Conservation (phyloP, 1,140 invertebrate species). For the Micrasema minimum region DNA sequence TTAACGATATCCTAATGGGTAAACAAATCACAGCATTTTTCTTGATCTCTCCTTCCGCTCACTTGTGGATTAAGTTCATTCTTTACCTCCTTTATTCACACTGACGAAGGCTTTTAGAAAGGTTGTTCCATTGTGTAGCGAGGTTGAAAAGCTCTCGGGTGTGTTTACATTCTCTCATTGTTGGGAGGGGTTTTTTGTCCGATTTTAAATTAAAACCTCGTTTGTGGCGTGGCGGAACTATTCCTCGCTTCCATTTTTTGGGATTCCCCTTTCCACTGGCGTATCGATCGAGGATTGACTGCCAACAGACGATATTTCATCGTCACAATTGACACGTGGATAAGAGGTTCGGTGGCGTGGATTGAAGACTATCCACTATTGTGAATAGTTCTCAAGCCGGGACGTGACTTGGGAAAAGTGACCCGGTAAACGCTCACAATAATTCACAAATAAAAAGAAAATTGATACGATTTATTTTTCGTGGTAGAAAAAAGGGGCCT, state of each 20-base stretch:
- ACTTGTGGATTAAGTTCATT: too few species aligned
- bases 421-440: too few species aligned
- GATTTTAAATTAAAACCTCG: slow-evolving; percentile 42
- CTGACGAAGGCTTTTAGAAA: too few species aligned
- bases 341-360: not conserved
- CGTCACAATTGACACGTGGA: slow-evolving; percentile 26
- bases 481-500: too few species aligned
- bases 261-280: not conserved
- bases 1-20: too few species aligned
- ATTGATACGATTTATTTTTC: too few species aligned
- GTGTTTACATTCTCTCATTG: slow-evolving; percentile 37
- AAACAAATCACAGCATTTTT: too few species aligned
- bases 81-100: too few species aligned
- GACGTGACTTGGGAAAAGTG: not conserved
- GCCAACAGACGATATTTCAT: slow-evolving; percentile 24
- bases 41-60: too few species aligned
- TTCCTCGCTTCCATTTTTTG: slow-evolving; percentile 17
- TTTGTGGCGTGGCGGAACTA: slow-evolving; percentile 16
- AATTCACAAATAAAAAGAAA: too few species aligned
- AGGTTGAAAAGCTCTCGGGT: slow-evolving; percentile 27
- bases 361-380: slow-evolving; percentile 4
- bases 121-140: too few species aligned
- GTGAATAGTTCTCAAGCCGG: not conserved
- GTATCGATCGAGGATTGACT: slow-evolving; percentile 7
- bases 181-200: slow-evolving; percentile 30